phyloP scores from a whole-genome alignment of 2,797 vertebrate genomes.

The Falco rusticolus region DNA sequence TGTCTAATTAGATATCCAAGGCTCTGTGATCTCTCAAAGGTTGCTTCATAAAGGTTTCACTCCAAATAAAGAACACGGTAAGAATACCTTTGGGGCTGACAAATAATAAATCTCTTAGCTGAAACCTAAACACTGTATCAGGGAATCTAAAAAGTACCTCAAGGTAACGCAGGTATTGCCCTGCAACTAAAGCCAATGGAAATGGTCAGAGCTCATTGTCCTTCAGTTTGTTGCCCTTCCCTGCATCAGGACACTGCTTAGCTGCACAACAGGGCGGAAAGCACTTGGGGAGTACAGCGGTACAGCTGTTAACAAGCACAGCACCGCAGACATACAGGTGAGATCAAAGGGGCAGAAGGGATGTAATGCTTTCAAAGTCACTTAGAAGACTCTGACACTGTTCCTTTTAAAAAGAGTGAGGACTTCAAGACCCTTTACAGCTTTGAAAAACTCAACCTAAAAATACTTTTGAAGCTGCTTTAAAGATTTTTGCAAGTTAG shows the following conservation, averaged over 20 bases:
- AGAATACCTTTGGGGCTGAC: constrained; percentile 41
- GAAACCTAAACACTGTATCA: constrained; percentile 4
- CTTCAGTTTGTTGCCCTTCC: not conserved
- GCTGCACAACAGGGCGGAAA: not conserved
- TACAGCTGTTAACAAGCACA: not conserved
- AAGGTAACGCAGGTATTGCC: not conserved
- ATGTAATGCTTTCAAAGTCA: constrained; percentile 6
- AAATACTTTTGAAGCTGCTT: not conserved
- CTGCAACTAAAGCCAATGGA: not conserved
- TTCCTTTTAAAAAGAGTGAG: not conserved
- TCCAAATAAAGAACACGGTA: constrained; percentile 27
- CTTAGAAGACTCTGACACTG: not conserved
- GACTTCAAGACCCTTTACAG: not conserved
- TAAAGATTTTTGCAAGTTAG: not conserved
- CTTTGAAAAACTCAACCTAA: not conserved
- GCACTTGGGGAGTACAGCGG: not conserved
- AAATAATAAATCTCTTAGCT: constrained; percentile 27
- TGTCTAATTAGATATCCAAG: constrained; percentile 51
- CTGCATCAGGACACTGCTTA: not conserved
- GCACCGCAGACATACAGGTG: not conserved
- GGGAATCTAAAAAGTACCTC: not conserved
- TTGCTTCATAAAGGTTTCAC: constrained; percentile 44
- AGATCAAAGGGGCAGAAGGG: not conserved
- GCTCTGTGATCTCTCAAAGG: constrained; percentile 54
- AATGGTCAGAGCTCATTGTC: not conserved